Conservation (phyloP, 2,888 invertebrate genomes). For the Drosophila diplacantha region DNA sequence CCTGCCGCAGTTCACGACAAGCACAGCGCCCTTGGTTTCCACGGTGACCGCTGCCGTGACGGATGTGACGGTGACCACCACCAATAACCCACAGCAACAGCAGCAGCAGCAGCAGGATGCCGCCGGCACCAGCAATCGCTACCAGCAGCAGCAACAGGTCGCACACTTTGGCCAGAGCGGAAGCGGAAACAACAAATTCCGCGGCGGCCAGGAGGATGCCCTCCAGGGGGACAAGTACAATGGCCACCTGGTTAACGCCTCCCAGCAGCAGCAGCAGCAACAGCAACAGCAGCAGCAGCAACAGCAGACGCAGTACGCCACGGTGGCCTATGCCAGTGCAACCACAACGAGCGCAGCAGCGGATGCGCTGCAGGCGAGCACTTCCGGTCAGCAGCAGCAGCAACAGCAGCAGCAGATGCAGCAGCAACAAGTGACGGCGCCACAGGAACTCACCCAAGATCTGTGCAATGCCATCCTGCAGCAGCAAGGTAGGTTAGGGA, state of each 20-base stretch:
- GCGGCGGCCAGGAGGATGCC: slow-evolving; percentile 75
- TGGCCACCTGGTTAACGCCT: slow-evolving; percentile 74
- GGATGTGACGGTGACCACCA: slow-evolving; percentile 75
- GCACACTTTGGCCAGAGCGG: slow-evolving; percentile 79
- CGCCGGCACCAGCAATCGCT: slow-evolving; percentile 67
- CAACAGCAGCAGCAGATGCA: slow-evolving; percentile 67
- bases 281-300: slow-evolving; percentile 62
- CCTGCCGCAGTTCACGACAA: slow-evolving; percentile 87
- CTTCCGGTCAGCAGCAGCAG: slow-evolving; percentile 59
- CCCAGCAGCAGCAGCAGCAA: slow-evolving; percentile 62
- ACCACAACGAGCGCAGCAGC: slow-evolving; percentile 49
- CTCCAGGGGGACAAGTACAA: slow-evolving; percentile 80
- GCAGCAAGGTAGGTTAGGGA: slow-evolving; percentile 69
- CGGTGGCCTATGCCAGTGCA: slow-evolving; percentile 64
- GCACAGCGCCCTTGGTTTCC: slow-evolving; percentile 79
- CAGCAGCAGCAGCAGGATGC: slow-evolving; percentile 60
- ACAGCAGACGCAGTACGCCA: slow-evolving; percentile 72
- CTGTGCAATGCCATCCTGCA: slow-evolving; percentile 78
- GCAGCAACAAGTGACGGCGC: slow-evolving; percentile 72
- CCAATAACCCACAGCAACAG: slow-evolving; percentile 67
- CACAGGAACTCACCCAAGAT: slow-evolving; percentile 77
- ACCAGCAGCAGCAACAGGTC: slow-evolving; percentile 75
- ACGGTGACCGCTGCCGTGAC: slow-evolving; percentile 81
- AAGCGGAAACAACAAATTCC: slow-evolving; percentile 79
- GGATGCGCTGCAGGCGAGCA: slow-evolving; percentile 57